phyloP scores from a whole-genome alignment of 2,113 vertebrate species.

The Prionailurus viverrinus region DNA sequence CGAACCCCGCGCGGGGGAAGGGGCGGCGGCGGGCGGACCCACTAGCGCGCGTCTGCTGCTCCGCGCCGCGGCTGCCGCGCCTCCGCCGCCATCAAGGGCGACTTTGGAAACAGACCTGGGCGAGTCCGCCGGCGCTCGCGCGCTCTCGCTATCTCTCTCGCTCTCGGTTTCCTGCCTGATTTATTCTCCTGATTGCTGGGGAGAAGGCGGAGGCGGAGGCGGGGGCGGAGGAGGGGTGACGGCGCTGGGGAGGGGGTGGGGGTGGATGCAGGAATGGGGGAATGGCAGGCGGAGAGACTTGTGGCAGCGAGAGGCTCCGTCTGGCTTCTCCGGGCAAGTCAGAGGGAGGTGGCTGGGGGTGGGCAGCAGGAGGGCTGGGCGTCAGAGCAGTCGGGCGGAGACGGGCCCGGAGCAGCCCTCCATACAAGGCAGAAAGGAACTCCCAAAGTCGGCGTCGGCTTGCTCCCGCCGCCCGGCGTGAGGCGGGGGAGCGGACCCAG shows the following conservation, averaged over 20 bases:
- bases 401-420: constrained; percentile 70
- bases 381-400: constrained; percentile 72
- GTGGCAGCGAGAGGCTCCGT: constrained; percentile 46
- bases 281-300: constrained; percentile 50
- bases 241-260: constrained; percentile 59
- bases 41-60: constrained; percentile 77
- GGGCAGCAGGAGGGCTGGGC: constrained; percentile 68
- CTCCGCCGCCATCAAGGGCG: constrained; percentile 92
- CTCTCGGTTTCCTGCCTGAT: constrained; percentile 82
- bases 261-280: constrained; percentile 59
- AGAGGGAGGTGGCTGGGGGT: constrained; percentile 69
- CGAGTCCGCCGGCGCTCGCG: constrained; percentile 65
- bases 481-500: not conserved
- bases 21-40: constrained; percentile 74
- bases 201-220: constrained; percentile 67
- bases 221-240: constrained; percentile 70
- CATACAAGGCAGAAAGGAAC: constrained; percentile 83
- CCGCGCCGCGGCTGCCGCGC: constrained; percentile 87
- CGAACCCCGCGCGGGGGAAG: constrained; percentile 69
- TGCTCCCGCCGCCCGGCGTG: constrained; percentile 52
- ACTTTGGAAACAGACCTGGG: constrained; percentile 89
- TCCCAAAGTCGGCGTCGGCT: constrained; percentile 75
- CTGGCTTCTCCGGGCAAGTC: constrained; percentile 61
- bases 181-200: constrained; percentile 84
- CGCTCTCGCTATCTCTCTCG: constrained; percentile 24